Base-by-base conservation (phyloP, 2,888 invertebrate genomes). In the Melangyna quadrimaculata region DNA sequence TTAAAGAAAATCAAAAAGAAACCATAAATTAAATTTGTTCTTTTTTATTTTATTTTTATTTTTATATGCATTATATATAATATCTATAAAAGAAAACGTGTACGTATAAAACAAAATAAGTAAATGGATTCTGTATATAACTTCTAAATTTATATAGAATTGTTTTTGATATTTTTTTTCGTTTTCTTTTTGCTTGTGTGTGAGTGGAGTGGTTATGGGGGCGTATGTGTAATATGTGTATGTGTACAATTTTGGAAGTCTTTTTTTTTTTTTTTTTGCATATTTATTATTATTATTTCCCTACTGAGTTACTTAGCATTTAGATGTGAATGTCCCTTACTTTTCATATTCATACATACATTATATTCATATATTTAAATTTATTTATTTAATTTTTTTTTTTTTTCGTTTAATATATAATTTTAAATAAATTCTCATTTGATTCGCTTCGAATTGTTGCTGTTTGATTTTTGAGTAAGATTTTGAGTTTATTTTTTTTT, bases 311-410 rank as follows among this genome's bases (percentile, higher is more conserved):
- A 81, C 81, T 78, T 81, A 86, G 86, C 77, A 61, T 84, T 79
- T 84, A 84, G 79, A 84, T 72, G 80, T 80, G 80, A 80, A 86
- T 86, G 80, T 72, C 80, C 72, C 57, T 86, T 86, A 86, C 53
- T 86, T n/a, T n/a, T 86, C 81, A 78, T 86, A 86, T 59, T 59
- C 86, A 86, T 80, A 84, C 71, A 81, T 83, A 69, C 65, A 72
- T 61, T 51, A 48, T 67, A 67, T 67, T 67, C 22, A 78, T 82
- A 78, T 82, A 82, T 79, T 71, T 75, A 24, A 48, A 67, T 75
- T 37, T 84, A 53, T 48, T 51, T 51, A 45, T 63, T 35, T 84
- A 53, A 40, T 51, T 51, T 37, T 63, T 35, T 61, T 61, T 70
- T n/a, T 57, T 45, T 75, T 57, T 67, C 9, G 45, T 61, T 69